phyloP scores from a whole-genome alignment of 2,113 vertebrate genomes.

The Carettochelys insculpta region DNA sequence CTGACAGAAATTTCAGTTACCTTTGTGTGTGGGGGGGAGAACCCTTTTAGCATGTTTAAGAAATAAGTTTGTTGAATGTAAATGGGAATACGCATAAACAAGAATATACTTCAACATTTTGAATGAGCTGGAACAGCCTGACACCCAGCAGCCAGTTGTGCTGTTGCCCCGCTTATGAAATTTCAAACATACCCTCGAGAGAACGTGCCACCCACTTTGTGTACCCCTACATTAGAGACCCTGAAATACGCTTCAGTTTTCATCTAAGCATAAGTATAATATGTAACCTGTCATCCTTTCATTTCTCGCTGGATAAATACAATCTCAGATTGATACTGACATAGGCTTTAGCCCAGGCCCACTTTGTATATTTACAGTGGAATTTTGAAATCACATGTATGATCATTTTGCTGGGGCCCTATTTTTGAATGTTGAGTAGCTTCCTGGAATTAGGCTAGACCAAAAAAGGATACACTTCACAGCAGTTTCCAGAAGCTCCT shows the following conservation, averaged over 20 bases:
- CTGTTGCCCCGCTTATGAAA: no score
- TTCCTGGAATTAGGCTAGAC: neutral
- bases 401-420: neutral
- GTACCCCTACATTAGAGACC: no score
- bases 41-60: no score
- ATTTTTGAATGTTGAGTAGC: neutral
- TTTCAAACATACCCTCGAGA: no score
- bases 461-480: neutral
- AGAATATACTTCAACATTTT: no score
- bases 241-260: neutral
- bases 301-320: neutral
- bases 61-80: no score
- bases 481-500: neutral
- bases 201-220: no score
- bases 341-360: neutral
- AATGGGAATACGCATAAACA: no score
- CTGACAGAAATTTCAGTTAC: no score
- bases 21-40: no score
- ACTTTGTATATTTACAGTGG: conserved; percentile 22
- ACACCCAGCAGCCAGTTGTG: no score
- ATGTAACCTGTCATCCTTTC: neutral
- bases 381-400: neutral
- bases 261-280: neutral
- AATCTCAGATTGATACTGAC: neutral
- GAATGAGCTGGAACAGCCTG: no score